phyloP scores from a whole-genome alignment of 1,140 invertebrate species.

The Penaeus japonicus region DNA sequence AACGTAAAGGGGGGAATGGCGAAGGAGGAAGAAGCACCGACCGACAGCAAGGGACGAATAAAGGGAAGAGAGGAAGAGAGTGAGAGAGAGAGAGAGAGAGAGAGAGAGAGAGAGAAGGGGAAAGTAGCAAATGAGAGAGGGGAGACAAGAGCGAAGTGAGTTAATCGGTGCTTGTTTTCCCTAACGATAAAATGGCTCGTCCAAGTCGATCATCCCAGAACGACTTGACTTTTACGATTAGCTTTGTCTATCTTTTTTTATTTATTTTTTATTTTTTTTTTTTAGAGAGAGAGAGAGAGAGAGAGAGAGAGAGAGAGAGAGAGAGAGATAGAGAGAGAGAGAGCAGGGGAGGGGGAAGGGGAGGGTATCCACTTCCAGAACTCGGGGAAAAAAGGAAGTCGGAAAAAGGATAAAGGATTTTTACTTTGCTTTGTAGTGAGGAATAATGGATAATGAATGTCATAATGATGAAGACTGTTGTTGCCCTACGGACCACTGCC shows the following conservation, averaged over 20 bases:
- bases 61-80: neutral
- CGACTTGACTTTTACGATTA: neutral
- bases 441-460: no score
- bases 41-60: neutral
- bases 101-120: neutral
- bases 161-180: no score
- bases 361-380: neutral
- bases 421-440: no score
- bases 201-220: no score
- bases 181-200: no score
- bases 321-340: neutral
- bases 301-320: no score
- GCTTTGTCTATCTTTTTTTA: neutral
- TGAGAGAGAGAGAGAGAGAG: neutral
- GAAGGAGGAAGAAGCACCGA: neutral
- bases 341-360: neutral
- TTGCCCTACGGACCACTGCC: no score
- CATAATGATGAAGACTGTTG: no score
- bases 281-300: neutral
- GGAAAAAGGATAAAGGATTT: neutral
- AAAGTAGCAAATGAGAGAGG: neutral
- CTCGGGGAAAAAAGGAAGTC: neutral
- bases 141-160: neutral
- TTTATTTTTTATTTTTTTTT: neutral
- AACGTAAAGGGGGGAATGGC: neutral